Conservation (phyloP, 2,113 vertebrate species). For the Nothocercus julius region DNA sequence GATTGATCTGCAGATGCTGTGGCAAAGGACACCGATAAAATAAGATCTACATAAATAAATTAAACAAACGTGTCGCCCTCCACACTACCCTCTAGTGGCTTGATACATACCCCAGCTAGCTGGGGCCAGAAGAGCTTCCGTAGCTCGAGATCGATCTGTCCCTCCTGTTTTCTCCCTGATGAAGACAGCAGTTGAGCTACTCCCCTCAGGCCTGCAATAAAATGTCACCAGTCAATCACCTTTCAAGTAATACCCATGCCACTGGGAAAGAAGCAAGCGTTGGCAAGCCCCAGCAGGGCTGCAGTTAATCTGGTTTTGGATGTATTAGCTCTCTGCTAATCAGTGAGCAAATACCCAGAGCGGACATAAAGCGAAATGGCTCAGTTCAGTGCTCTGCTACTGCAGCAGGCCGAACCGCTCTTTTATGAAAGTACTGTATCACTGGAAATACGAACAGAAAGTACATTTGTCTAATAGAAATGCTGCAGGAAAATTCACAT, state of each 20-base stretch:
- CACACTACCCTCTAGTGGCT: background rate
- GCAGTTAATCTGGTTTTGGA: background rate
- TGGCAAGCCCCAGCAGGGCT: background rate
- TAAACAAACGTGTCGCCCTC: background rate
- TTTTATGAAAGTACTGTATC: background rate
- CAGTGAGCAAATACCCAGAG: background rate
- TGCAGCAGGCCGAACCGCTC: background rate
- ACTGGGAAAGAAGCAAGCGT: background rate
- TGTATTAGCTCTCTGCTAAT: background rate
- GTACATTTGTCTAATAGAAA: background rate
- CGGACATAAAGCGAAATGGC: background rate
- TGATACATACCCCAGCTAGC: background rate
- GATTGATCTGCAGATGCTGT: background rate
- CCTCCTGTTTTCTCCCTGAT: background rate
- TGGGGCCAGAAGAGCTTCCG: background rate
- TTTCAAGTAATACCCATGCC: background rate
- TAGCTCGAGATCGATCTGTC: background rate
- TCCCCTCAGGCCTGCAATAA: background rate
- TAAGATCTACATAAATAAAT: background rate
- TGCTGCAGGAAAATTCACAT: background rate
- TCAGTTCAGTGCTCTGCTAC: rapidly evolving
- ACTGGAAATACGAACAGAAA: rapidly evolving
- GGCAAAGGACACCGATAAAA: background rate
- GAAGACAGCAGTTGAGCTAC: background rate
- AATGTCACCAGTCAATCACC: background rate